Conservation (phyloP, 2,113 vertebrate species). For the Numida meleagris region DNA sequence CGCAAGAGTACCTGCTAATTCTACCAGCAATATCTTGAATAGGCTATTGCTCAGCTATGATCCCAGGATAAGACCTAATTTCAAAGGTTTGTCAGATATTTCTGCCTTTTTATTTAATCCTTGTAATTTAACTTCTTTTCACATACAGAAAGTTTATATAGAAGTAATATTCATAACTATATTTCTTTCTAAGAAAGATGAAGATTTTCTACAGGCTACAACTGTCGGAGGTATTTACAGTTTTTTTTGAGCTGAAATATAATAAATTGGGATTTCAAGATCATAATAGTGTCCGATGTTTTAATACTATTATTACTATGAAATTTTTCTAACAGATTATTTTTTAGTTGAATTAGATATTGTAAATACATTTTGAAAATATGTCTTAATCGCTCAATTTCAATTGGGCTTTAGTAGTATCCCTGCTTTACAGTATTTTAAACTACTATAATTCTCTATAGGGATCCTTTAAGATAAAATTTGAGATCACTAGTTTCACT, state of each 20-base stretch:
- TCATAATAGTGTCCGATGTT: background rate
- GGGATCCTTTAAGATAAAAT: background rate
- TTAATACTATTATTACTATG: background rate
- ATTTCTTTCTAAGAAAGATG: background rate
- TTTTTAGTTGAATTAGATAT: background rate
- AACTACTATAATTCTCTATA: background rate
- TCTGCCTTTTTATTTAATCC: background rate
- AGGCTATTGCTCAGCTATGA: conserved; percentile 93
- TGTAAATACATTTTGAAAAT: background rate
- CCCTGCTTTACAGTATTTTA: background rate
- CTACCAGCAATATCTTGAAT: conserved; percentile 97
- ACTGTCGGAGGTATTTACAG: background rate
- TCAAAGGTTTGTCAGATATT: conserved; percentile 88
- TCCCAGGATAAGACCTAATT: conserved; percentile 97
- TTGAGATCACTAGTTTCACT: background rate
- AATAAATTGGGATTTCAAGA: background rate
- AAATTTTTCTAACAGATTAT: background rate
- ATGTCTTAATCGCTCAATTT: background rate
- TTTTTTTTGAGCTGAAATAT: background rate
- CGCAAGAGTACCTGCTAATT: conserved; percentile 91
- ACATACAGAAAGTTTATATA: background rate
- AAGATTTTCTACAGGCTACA: background rate
- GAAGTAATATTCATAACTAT: background rate
- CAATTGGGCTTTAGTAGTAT: background rate
- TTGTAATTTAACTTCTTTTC: background rate